Base-by-base conservation (phyloP, 2,888 invertebrate genomes). In the Lithodes maja region DNA sequence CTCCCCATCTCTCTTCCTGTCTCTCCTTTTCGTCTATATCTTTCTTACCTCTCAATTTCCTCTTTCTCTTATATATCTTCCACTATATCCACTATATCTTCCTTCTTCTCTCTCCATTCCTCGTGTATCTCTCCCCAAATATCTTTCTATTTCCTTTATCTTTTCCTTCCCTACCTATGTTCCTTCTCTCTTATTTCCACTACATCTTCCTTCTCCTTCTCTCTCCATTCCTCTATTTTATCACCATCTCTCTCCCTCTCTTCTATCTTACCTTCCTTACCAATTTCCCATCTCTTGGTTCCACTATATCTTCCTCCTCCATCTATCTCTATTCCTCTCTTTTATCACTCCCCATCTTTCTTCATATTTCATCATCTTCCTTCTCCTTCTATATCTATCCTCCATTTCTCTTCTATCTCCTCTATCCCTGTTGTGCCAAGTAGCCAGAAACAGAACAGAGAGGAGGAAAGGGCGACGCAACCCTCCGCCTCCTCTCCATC, bases 221-320 rank as follows among this genome's bases (percentile, higher is more conserved):
- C 49, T 33, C 79, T 79, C 49, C 79, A 33, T 79, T 79, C 79
- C 49, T 79, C 79, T n/a, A 17, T 49, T 79, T 79, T 50, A 33
- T 79, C 50, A 5, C 7, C 79, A 17, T 79, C 50, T 79, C 5
- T 7, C 49, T 79, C 49, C 49, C 49, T 50, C 49, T 79, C 79
- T 49, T 79, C 79, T 49, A 5, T 7, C 49, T 79, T 50, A 17
- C 49, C 79, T 79, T 49, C 79, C 49, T 49, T 50, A 7, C 49
- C 79, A 17, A 33, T 50, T 81, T 15, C 55, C 50, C 50, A 5
- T 15, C 52, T n/a, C 55, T 7, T 55, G n/a, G n/a, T 55, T 33
- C 17, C 15, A 54, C 54, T n/a, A 15, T 17, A 17, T 81, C 54
- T 17, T 81, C 17, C 53, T 55, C 15, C 55, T 55, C 52, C 55